Percentiles rank a stretch among this genome's conserved stretches.
Conservation (phyloP, 1,140 invertebrate species). For the Globodera ellingtonae region DNA sequence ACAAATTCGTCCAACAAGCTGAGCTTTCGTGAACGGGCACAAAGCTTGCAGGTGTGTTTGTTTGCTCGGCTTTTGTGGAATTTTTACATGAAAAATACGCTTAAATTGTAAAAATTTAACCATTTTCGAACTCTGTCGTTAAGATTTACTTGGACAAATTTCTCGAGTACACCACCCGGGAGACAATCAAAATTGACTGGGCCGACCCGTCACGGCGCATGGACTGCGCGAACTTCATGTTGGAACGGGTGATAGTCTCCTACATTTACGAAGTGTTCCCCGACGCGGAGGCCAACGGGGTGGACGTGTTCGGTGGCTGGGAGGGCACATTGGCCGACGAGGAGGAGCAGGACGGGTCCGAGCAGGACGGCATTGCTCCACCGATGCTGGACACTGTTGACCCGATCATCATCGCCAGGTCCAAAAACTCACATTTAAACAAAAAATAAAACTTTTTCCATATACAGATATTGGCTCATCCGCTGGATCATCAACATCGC, state of each 20-base stretch:
- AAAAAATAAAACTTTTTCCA: not conserved
- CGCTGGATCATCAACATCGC: slow-evolving; percentile 63
- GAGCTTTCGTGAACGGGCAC: slow-evolving; percentile 54
- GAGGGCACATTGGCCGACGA: slow-evolving; percentile 44
- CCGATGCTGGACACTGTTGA: slow-evolving; percentile 59
- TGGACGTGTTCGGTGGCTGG: slow-evolving; percentile 62
- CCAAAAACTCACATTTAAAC: slow-evolving; percentile 23
- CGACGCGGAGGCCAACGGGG: slow-evolving; percentile 56
- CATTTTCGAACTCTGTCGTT: not conserved
- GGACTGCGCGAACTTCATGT: slow-evolving; percentile 55
- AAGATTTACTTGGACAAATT: slow-evolving; percentile 64
- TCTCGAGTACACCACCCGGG: slow-evolving; percentile 57
- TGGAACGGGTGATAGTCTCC: slow-evolving; percentile 56
- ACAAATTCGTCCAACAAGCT: slow-evolving; percentile 32
- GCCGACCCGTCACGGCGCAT: slow-evolving; percentile 43
- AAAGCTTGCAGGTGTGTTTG: slow-evolving; percentile 52
- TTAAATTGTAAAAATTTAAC: no score
- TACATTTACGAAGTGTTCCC: slow-evolving; percentile 59
- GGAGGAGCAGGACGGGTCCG: slow-evolving; percentile 24
- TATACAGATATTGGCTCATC: slow-evolving; percentile 51
- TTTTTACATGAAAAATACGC: no score
- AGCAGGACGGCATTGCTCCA: not conserved
- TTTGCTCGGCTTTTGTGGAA: no score
- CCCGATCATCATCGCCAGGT: slow-evolving; percentile 59
- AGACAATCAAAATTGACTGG: slow-evolving; percentile 61